Evolutionary conservation across 2,888 invertebrate species (phyloP), one percentile per base, ranked within the genome.

Genomic region (Falcaria lacertinaria): DNA sequence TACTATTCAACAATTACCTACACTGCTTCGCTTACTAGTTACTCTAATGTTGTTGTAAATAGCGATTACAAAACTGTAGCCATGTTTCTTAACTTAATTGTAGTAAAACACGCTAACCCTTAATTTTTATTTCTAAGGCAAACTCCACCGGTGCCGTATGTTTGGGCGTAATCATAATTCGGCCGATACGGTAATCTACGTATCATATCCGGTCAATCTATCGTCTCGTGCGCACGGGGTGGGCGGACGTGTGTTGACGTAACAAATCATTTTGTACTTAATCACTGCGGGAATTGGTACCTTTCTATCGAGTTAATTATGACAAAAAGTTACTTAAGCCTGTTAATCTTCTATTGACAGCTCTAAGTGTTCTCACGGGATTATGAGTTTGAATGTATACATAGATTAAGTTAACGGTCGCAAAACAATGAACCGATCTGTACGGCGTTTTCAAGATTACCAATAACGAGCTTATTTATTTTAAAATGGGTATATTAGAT

Each of bases 161-260:
- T 69, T 65, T 69, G 72, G 71, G 73, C 74, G 77, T 79, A 76
- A 66, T 71, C 57, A 61, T 55, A 58, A 64, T 69, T 64, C 57
- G 55, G 55, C 62, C 60, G 70, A 69, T 71, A 65, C 64, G 59
- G 63, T 76, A 73, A 80, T 81, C 74, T 74, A 58, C 50, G 52
- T 58, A 56, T 65, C 64, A 57, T 74, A 83, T 84, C 83, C 82
- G 84, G 80, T 67, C 78, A 73, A 79, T 80, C 76, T 74, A 71
- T 73, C 68, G 77, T 78, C 77, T 61, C 69, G 61, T 54, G 64
- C 66, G 52, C 45, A 50, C 45, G 46, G 45, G 49, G 83, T 82
- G 79, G 83, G 83, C 75, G 81, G 74, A 58, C 60, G 56, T 57
- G 51, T 40, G 58, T 61, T 63, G 68, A 74, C 72, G 69, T 68